A percentile compares a stretch with the other conserved stretches of the same genome.
phyloP scores from a whole-genome alignment of 2,888 invertebrate genomes.

The Himalopsyche kuldschensis region DNA sequence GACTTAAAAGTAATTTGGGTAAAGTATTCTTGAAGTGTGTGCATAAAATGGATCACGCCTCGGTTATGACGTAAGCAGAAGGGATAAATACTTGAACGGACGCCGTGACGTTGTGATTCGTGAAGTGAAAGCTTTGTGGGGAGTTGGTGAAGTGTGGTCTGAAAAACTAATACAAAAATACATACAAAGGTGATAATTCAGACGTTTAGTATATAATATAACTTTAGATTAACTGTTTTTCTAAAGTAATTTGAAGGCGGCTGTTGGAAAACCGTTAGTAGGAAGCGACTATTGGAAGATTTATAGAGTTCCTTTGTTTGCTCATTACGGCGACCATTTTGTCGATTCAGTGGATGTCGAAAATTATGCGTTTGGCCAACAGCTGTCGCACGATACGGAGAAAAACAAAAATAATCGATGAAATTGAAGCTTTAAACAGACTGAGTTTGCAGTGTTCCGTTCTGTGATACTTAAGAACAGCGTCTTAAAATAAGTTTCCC shows the following conservation, averaged over 20 bases:
- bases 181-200: slow-evolving; percentile 11
- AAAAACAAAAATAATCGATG: slow-evolving; percentile 28
- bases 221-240: slow-evolving; percentile 8
- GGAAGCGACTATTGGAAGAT: slow-evolving; percentile 4
- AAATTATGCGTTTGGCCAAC: slow-evolving; percentile 30
- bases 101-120: slow-evolving; percentile 7
- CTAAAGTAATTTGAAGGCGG: slow-evolving; percentile 9
- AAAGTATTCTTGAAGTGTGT: not conserved
- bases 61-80: not conserved
- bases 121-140: not conserved
- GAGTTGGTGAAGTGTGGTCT: not conserved
- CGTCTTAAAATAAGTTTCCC: slow-evolving; percentile 9
- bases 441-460: slow-evolving; percentile 34
- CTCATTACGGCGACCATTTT: slow-evolving; percentile 31
- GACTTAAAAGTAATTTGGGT: too few species aligned
- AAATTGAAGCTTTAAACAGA: slow-evolving; percentile 34
- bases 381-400: slow-evolving; percentile 29
- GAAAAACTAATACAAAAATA: not conserved
- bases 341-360: slow-evolving; percentile 17
- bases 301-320: slow-evolving; percentile 31
- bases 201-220: slow-evolving; percentile 12
- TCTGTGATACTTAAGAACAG: slow-evolving; percentile 36
- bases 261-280: slow-evolving; percentile 21
- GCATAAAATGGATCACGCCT: not conserved
- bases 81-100: not conserved